Conservation (phyloP, 2,888 invertebrate genomes). For the Hirtodrosophila alboralis region DNA sequence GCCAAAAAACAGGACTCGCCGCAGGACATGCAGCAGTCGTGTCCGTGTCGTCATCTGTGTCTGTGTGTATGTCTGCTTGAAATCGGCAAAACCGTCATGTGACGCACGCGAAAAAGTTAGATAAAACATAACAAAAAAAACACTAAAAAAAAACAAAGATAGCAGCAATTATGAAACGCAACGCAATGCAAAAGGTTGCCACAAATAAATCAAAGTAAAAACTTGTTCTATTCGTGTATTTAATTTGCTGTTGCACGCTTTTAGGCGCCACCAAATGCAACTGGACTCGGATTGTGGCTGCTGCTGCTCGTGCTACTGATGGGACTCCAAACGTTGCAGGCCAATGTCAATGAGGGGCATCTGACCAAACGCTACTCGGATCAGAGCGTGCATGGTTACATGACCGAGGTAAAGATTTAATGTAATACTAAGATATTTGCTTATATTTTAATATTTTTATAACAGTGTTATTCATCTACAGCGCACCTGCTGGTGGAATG, state of each 20-base stretch:
- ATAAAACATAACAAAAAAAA: conserved; percentile 40
- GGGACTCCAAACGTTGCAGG: conserved; percentile 32
- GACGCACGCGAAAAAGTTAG: conserved; percentile 46
- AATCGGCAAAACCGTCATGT: conserved; percentile 40
- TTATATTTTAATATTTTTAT: not conserved
- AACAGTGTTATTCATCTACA: conserved; percentile 84
- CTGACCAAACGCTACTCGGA: conserved; percentile 90
- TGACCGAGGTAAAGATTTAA: conserved; percentile 93
- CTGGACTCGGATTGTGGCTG: conserved; percentile 26
- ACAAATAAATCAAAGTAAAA: conserved; percentile 5
- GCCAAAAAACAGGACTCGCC: conserved; percentile 45
- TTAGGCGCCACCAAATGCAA: conserved; percentile 50
- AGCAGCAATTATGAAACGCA: conserved; percentile 55
- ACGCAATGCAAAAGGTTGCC: conserved; percentile 55
- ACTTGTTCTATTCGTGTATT: conserved; percentile 20
- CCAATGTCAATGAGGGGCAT: conserved; percentile 66
- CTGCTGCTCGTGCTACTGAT: conserved; percentile 44
- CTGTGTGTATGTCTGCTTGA: conserved; percentile 4
- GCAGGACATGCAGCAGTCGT: conserved; percentile 41
- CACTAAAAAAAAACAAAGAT: no score
- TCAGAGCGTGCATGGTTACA: conserved; percentile 91
- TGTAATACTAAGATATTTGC: no score
- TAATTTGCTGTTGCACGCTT: conserved; percentile 25
- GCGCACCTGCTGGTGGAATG: conserved; percentile 97
- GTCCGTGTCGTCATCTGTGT: conserved; percentile 5